Evolutionary conservation across 2,113 vertebrate species (phyloP).

Genomic region (Cinclus mexicanus): DNA sequence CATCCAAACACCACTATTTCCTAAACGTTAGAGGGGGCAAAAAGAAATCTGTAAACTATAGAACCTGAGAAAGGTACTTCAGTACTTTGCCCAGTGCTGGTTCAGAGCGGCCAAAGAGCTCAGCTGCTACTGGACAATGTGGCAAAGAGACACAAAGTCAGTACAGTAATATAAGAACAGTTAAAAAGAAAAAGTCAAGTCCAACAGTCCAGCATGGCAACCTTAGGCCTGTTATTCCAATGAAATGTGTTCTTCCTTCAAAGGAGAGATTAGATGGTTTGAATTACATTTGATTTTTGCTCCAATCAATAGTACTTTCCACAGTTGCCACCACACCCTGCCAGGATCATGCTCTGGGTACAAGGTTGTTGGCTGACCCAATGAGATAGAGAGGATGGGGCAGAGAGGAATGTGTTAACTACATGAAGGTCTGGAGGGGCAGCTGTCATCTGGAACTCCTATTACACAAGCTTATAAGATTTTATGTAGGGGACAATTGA

Average conservation of each 20-base stretch:
- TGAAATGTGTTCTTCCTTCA: background rate
- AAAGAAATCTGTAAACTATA: background rate
- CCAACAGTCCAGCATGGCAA: background rate
- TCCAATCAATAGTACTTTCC: background rate
- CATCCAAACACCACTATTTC: background rate
- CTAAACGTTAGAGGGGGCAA: fast-evolving
- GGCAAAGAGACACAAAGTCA: background rate
- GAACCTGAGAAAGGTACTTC: background rate
- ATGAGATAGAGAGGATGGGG: background rate
- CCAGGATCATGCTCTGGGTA: background rate
- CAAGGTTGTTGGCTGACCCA: background rate
- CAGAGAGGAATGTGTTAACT: background rate
- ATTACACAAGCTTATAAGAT: background rate
- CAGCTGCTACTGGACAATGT: background rate
- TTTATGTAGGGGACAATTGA: background rate
- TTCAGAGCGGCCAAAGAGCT: background rate
- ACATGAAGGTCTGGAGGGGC: background rate
- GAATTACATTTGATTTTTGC: background rate
- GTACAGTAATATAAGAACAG: fast-evolving
- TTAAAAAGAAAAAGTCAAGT: background rate
- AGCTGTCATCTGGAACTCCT: background rate
- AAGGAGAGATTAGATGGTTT: background rate
- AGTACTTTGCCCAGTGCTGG: background rate
- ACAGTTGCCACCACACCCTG: background rate
- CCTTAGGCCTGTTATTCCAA: background rate